These are phyloP conservation scores for Pandion haliaetus DNA, from an alignment of 2,113 vertebrate species.

Conservation along the genomic window DNA sequence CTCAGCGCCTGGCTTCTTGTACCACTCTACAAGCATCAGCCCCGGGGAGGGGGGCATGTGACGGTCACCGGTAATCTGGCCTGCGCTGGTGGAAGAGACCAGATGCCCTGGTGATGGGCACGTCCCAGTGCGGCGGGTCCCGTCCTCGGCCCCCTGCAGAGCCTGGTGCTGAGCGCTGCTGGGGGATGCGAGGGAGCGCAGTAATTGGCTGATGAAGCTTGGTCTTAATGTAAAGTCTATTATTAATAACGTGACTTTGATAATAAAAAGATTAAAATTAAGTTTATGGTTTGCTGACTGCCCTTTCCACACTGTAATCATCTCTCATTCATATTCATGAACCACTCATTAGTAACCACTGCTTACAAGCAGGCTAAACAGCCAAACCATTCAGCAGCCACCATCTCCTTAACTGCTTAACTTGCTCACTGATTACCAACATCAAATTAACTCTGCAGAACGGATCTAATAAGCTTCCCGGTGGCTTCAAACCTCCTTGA, in stretches of 20 bases:
- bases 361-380: constrained; percentile 17
- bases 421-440: constrained; percentile 47
- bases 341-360: constrained; percentile 36
- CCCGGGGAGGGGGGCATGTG: accelerated
- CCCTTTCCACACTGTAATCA: constrained; percentile 26
- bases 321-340: constrained; percentile 42
- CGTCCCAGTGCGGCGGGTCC: accelerated
- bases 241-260: constrained; percentile 51
- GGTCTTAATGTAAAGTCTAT: not conserved
- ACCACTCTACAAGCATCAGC: not conserved
- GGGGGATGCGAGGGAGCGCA: accelerated
- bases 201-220: not conserved
- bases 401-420: constrained; percentile 36
- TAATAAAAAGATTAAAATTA: constrained; percentile 60
- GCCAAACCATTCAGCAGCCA: not conserved
- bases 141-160: accelerated
- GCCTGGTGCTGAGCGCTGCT: not conserved
- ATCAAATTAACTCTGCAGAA: constrained; percentile 57
- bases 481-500: constrained; percentile 34
- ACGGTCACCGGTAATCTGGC: not conserved
- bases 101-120: not conserved
- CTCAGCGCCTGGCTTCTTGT: not conserved
- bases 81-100: not conserved
- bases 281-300: constrained; percentile 55
- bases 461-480: constrained; percentile 43